Conservation (phyloP, 2,797 vertebrate species). For the Cyprinella venusta region DNA sequence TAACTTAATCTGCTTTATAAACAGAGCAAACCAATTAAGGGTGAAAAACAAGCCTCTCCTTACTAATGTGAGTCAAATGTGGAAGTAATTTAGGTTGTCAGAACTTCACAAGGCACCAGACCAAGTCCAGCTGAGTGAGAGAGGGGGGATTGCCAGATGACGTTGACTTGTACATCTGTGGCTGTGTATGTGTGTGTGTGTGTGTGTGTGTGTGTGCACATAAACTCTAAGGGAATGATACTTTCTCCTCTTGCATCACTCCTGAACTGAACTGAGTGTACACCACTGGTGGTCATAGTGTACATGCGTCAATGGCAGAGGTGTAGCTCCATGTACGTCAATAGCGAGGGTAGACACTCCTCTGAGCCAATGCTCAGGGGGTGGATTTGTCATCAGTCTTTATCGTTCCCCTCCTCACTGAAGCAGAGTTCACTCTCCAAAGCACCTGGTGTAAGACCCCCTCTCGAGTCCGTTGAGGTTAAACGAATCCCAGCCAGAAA, state of each 20-base stretch:
- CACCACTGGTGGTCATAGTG: conserved; percentile 33
- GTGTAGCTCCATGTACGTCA: conserved; percentile 51
- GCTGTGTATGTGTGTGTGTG: conserved; percentile 11
- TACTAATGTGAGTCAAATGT: conserved; percentile 69
- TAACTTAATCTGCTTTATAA: conserved; percentile 51
- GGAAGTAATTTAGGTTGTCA: conserved; percentile 69
- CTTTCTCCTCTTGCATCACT: conserved; percentile 52
- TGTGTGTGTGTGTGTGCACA: conserved; percentile 28
- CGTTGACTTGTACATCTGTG: conserved; percentile 46
- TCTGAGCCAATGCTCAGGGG: conserved; percentile 46
- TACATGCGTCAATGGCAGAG: conserved; percentile 57
- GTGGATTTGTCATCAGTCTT: conserved; percentile 55
- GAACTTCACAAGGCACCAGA: conserved; percentile 59
- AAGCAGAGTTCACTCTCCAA: conserved; percentile 27
- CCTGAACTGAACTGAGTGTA: conserved; percentile 17
- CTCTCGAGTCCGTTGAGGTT: conserved; percentile 23
- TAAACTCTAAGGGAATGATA: conserved; percentile 30
- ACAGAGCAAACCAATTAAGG: conserved; percentile 52
- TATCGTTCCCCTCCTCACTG: conserved; percentile 29
- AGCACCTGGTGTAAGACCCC: conserved; percentile 42
- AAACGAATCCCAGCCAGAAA: conserved; percentile 32
- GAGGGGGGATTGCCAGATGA: conserved; percentile 36
- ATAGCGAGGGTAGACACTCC: conserved; percentile 39
- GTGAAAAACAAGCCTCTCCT: conserved; percentile 47
- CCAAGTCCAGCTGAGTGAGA: conserved; percentile 67